Evolutionary conservation across 1,140 invertebrate genomes (phyloP), one percentile per base, ranked within the genome.

Genomic region (Thalassaphorura encarpata): DNA sequence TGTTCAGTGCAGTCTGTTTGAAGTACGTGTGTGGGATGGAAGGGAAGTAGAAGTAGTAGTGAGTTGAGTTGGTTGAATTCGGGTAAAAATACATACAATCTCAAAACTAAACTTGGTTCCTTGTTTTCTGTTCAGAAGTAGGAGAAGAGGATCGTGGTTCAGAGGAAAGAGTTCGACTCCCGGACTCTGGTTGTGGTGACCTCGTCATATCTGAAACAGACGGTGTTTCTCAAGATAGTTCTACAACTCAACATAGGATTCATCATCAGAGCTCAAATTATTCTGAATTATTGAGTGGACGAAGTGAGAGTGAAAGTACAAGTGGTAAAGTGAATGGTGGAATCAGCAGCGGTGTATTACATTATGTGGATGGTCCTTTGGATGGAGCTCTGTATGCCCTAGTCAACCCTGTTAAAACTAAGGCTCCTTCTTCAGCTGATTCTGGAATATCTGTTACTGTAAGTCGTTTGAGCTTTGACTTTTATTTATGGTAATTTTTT

Each of bases 361-460:
- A 41, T 18, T 57, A 57, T 49, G 48, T 52, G 3, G 50, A 53
- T 43, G 56, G 56, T 15, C 56, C 56, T n/a, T 18, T 58, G n/a
- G 56, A 58, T 50, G 56, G 56, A 21, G 52, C 52, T 15, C 48
- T 51, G 8, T 62, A 62, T 49, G 56, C 60, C 42, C 33, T 62
- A 41, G 49, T 62, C 41, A 58, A 52, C 39, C 59, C 59, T 36
- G 23, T 56, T 18, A 0, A 56, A 58, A 52, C 55, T 52, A n/a
- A 62, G 40, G 27, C 55, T 24, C 42, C 56, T 23, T 58, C 56
- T 13, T 62, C 54, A 6, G 55, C 56, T 19, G 60, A 62, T 19
- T 62, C 60, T 13, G 60, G 60, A 42, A 58, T 62, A 24, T 58
- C 60, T 15, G 52, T 59, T 36, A 51, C 53, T 36, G 27, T 51